phyloP scores from a whole-genome alignment of 2,797 vertebrate genomes.

The Crenuchus spilurus region DNA sequence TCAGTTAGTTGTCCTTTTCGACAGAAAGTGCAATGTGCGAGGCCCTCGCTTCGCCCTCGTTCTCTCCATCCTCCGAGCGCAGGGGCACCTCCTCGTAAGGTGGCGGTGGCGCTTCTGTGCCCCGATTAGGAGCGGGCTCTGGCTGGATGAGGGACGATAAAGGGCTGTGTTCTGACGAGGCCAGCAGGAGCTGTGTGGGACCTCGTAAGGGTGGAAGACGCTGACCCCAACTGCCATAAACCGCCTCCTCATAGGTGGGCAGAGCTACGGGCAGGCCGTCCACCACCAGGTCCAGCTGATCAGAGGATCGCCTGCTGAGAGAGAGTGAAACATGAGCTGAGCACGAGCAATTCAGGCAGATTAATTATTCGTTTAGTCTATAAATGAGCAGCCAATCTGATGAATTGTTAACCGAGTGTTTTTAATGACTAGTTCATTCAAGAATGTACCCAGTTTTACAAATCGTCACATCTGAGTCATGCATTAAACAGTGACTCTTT shows the following conservation, averaged over 20 bases:
- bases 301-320: conserved; percentile 72
- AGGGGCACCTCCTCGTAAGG: conserved; percentile 73
- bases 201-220: conserved; percentile 59
- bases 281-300: conserved; percentile 79
- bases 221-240: conserved; percentile 78
- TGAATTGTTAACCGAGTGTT: not conserved
- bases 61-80: conserved; percentile 42
- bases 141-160: conserved; percentile 52
- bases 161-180: conserved; percentile 56
- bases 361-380: not conserved
- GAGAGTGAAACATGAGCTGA: not conserved
- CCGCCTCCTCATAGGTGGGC: conserved; percentile 79
- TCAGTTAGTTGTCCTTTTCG: conserved; percentile 72
- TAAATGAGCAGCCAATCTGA: not conserved
- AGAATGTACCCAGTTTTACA: not conserved
- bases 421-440: not conserved
- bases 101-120: conserved; percentile 65
- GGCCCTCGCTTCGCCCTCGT: conserved; percentile 44
- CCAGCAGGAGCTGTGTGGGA: conserved; percentile 75
- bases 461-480: too few relatives aligned
- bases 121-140: conserved; percentile 52
- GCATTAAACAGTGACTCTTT: too few relatives aligned
- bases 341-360: not conserved
- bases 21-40: conserved; percentile 60
- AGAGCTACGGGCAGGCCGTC: conserved; percentile 72